Evolutionary conservation across 2,113 vertebrate genomes (phyloP), one percentile per base, ranked within the genome.

Genomic region (Mesitornis unicolor): DNA sequence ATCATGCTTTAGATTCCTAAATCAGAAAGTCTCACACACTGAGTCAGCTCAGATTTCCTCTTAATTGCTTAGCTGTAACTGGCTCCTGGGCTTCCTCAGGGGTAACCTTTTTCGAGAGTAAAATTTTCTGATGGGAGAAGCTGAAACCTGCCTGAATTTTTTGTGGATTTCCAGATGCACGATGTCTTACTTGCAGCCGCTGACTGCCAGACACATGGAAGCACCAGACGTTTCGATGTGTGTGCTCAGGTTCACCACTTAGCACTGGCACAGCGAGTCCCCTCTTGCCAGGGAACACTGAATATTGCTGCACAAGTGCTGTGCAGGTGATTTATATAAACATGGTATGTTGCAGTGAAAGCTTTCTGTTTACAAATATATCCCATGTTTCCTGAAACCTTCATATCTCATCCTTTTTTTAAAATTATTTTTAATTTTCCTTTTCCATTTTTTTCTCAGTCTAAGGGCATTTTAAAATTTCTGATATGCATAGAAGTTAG

Each of bases 331-430:
- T 69, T 33, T 38, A 29, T 74, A 18, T n/a, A 35, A 60, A 50
- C 18, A 56, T 0, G 0, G 8, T 43, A 73, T 1, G 1, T 13
- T 36, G 21, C 16, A 86, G 14, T 16, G 20, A 57, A 74, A 84
- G 1, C 15, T 21, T 36, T 73, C 8, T 29, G 18, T 56, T 77
- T 80, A 64, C 21, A 56, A 79, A 90, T 40, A 29, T 16, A 33
- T 38, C 10, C 1, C 6, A 2, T 21, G 4, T 71, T 78, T 75
- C 36, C 33, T 68, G 13, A 13, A 75, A 28, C 13, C 25, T n/a
- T 51, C 8, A 25, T 25, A 24, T 2, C 14, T 29, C 3, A 45
- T 26, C 3, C 7, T 33, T 33, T 15, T 21, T 26, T 28, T 16
- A n/a, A n/a, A n/a, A n/a, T n/a, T n/a, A n/a, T 31, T 35, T 24